Evolutionary conservation across 2,888 invertebrate species (phyloP).

Genomic region (Drosophila paranaensis): DNA sequence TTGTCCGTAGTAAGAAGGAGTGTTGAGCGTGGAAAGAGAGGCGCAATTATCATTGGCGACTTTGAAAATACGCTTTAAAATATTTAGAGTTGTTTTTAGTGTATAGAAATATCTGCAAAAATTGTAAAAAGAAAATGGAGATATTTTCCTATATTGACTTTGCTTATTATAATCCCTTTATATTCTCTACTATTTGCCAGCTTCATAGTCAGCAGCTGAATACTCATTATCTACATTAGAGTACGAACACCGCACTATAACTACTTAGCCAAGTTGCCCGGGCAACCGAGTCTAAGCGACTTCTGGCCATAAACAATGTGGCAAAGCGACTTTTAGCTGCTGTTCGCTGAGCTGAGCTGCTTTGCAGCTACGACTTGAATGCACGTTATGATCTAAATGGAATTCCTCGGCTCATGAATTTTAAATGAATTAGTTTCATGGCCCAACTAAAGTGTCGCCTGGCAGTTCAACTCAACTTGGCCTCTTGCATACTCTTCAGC

Average conservation of each 20-base stretch:
- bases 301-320: constrained; percentile 47
- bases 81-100: neutral
- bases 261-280: constrained; percentile 26
- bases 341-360: neutral
- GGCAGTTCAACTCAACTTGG: constrained; percentile 32
- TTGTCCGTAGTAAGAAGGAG: constrained; percentile 15
- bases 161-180: neutral
- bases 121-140: too few relatives aligned
- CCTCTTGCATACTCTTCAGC: constrained; percentile 33
- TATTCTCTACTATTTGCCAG: neutral
- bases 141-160: too few relatives aligned
- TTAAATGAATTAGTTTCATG: constrained; percentile 78
- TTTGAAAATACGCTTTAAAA: neutral
- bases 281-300: constrained; percentile 39
- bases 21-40: constrained; percentile 14
- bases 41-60: neutral
- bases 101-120: too few relatives aligned
- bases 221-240: neutral
- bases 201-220: neutral
- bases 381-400: constrained; percentile 58
- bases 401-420: constrained; percentile 66
- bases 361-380: constrained; percentile 22
- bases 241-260: neutral
- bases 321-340: constrained; percentile 16
- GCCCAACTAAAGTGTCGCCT: constrained; percentile 50